Evolutionary conservation across 2,113 vertebrate species (phyloP), one percentile per base, ranked within the genome.

Genomic region (Pseudorhombus dupliciocellatus): DNA sequence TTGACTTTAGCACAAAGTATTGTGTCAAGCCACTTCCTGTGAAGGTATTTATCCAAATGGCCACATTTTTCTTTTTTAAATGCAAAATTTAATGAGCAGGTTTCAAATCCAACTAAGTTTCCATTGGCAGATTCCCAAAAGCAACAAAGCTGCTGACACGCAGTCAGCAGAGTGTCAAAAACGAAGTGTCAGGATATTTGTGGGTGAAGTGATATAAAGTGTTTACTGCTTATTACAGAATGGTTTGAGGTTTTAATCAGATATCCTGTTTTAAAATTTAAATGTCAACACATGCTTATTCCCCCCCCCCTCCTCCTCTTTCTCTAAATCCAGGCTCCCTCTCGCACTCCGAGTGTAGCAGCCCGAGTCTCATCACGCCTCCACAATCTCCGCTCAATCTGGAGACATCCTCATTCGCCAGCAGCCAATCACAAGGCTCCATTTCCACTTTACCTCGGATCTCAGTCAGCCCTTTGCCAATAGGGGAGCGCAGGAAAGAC

Each of bases 291-390:
- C 40, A 3, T 20, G 1, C 51, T 78, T 14, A 57, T 25, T 59
- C n/a, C 52, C 73, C 48, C 2, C 16, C 46, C 30, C 69, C 22
- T 73, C 42, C 68, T 67, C 59, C 25, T 56, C 24, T 44, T 9
- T 80, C 55, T 66, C 7, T 24, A 4, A 37, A 73, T 48, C 56
- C 89, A 97, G 97, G 96, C 25, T 98, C 97, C 0, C 84, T 97
- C 84, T 97, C 98, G 0, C 96, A 97, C 75, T 98, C 97, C 0
- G 98, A 99, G 84, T 97, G 97, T 83, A 98, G 96, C 93, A 98
- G 96, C 79, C 96, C 96, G 81, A 95, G 96, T 83, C 90, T 97
- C 79, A 94, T 96, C 90, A 99, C 97, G 1, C 98, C 98, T 66
- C 98, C 97, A 0, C 96, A 97, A 73, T 99, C 98, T 1, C 98